Percentiles rank a stretch among this genome's conserved stretches.
Evolutionary conservation across 53 echinoderm and acorn worm genomes (phyloP).

Genomic region (Paracentrotus lividus): DNA sequence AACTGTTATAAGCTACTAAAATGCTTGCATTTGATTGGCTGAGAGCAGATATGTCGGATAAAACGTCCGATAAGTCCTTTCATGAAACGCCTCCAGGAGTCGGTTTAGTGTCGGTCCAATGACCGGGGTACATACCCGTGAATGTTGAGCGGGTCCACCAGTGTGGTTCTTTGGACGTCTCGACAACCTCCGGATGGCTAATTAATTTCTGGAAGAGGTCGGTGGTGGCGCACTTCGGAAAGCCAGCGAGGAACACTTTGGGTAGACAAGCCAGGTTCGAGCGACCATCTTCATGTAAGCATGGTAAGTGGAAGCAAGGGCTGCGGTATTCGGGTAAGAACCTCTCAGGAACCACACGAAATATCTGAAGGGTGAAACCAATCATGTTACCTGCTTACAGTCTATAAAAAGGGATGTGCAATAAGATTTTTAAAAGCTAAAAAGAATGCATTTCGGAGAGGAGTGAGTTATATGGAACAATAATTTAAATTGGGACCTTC

Average conservation of each 20-base stretch:
- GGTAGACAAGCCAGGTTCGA: constrained; percentile 45
- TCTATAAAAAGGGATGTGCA: too few relatives aligned
- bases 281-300: neutral
- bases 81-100: neutral
- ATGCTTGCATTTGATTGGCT: too few relatives aligned
- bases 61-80: too few relatives aligned
- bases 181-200: constrained; percentile 40
- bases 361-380: too few relatives aligned
- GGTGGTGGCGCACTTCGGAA: constrained; percentile 71
- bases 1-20: too few relatives aligned
- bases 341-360: constrained; percentile 16
- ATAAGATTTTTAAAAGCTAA: too few relatives aligned
- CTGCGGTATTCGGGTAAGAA: constrained; percentile 54
- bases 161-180: constrained; percentile 52
- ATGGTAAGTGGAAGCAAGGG: constrained; percentile 39
- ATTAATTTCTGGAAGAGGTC: constrained; percentile 58
- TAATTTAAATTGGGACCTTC: too few relatives aligned
- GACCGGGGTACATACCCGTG: neutral
- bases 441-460: too few relatives aligned
- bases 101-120: neutral
- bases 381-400: too few relatives aligned
- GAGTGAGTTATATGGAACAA: too few relatives aligned
- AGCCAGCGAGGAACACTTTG: constrained; percentile 46
- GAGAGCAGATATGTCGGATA: too few relatives aligned
- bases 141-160: constrained; percentile 63